Conservation (phyloP, 2,888 invertebrate species). For the Leucoma salicis region DNA sequence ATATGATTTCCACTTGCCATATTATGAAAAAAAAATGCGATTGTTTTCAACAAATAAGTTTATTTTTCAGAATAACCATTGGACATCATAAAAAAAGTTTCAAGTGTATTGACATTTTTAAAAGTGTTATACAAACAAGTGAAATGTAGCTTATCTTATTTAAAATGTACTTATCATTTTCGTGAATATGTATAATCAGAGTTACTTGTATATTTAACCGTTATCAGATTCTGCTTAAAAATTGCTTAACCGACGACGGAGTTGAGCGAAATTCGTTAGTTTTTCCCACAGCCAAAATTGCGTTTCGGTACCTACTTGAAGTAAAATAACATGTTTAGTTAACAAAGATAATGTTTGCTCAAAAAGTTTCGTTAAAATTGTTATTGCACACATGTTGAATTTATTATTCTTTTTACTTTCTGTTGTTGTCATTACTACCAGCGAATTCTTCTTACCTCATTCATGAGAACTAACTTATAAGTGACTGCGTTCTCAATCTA, state of each 20-base stretch:
- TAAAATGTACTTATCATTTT: conserved; percentile 26
- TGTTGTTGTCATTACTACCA: too few species aligned
- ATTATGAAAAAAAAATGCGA: too few species aligned
- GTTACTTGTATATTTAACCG: not conserved
- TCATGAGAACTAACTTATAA: too few species aligned
- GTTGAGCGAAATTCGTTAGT: conserved; percentile 24
- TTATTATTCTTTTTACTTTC: not conserved
- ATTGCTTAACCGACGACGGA: conserved; percentile 1
- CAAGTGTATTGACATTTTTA: conserved; percentile 34
- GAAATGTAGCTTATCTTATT: conserved; percentile 28
- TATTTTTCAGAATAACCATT: conserved; percentile 9
- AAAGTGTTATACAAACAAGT: conserved; percentile 34
- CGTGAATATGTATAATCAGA: conserved; percentile 6
- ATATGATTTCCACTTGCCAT: too few species aligned
- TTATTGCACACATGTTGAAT: not conserved
- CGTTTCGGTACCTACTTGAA: not conserved
- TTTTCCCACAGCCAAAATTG: conserved; percentile 24
- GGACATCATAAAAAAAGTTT: conserved; percentile 9
- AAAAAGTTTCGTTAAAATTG: not conserved
- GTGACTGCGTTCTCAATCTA: too few species aligned
- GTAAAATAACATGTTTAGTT: not conserved
- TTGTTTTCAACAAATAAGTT: too few species aligned
- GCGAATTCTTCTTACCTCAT: too few species aligned
- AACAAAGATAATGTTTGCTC: not conserved
- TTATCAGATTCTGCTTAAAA: conserved; percentile 23